These are phyloP conservation scores for Stichopus chloronotus DNA, from an alignment of 35 echinoderm and acorn worm genomes.

Conservation along the genomic window DNA sequence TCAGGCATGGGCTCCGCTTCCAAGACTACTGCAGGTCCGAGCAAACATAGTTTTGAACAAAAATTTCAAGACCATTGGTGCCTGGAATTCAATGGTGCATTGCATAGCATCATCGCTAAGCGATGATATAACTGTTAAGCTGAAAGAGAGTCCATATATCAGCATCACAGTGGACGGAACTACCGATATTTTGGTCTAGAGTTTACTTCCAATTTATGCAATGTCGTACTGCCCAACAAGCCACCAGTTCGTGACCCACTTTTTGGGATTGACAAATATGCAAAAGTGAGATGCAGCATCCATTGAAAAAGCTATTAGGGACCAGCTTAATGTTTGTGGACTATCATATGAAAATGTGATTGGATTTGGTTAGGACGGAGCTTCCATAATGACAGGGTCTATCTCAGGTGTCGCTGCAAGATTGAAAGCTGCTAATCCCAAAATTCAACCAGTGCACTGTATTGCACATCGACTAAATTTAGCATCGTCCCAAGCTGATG, in stretches of 20 bases:
- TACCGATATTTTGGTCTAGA: constrained; percentile 16
- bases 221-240: constrained; percentile 16
- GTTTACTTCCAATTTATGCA: constrained; percentile 22
- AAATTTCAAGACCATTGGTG: constrained; percentile 22
- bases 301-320: constrained; percentile 32
- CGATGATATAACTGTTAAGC: constrained; percentile 2
- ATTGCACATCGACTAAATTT: constrained; percentile 1
- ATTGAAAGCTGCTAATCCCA: constrained; percentile 34
- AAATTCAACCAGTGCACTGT: constrained; percentile 19
- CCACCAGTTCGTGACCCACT: constrained; percentile 23
- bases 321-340: too few species aligned
- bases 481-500: constrained; percentile 10
- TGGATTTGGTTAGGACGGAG: constrained; percentile 17
- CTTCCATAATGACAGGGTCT: constrained; percentile 17
- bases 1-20: not conserved
- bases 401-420: constrained; percentile 37
- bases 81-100: not conserved
- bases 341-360: not conserved
- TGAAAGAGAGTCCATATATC: constrained; percentile 31
- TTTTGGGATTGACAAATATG: constrained; percentile 11
- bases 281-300: constrained; percentile 30
- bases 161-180: constrained; percentile 28
- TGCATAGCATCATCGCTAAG: constrained; percentile 16
- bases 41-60: not conserved
- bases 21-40: not conserved